Evolutionary conservation across 2,113 vertebrate species (phyloP).

Genomic region (Cettia cetti): DNA sequence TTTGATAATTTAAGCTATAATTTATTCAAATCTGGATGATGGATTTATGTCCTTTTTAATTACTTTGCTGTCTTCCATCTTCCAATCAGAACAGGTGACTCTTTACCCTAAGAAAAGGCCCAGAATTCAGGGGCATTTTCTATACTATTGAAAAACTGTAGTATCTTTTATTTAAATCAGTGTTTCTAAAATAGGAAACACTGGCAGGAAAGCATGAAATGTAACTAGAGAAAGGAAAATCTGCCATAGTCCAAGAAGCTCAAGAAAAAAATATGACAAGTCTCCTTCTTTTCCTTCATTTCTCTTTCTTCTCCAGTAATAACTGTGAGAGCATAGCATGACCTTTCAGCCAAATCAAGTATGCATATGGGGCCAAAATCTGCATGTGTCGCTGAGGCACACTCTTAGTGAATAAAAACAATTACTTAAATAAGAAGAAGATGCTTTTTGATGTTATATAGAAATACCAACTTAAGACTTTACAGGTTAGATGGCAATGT

Average conservation of each 20-base stretch:
- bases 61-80: not conserved
- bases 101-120: not conserved
- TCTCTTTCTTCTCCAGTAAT: not conserved
- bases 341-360: not conserved
- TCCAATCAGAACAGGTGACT: not conserved
- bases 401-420: not conserved
- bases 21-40: not conserved
- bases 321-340: not conserved
- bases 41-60: not conserved
- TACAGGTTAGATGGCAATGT: not conserved
- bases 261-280: not conserved
- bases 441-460: not conserved
- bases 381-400: not conserved
- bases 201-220: not conserved
- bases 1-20: not conserved
- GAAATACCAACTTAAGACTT: not conserved
- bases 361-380: not conserved
- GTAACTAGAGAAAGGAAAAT: not conserved
- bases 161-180: not conserved
- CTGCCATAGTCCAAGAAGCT: not conserved
- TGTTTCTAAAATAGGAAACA: not conserved
- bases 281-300: not conserved
- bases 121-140: not conserved
- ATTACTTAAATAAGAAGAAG: not conserved
- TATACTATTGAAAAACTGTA: not conserved